These are phyloP conservation scores for Thaleichthys pacificus DNA, from an alignment of 2,797 vertebrate species.

Conservation along the genomic window DNA sequence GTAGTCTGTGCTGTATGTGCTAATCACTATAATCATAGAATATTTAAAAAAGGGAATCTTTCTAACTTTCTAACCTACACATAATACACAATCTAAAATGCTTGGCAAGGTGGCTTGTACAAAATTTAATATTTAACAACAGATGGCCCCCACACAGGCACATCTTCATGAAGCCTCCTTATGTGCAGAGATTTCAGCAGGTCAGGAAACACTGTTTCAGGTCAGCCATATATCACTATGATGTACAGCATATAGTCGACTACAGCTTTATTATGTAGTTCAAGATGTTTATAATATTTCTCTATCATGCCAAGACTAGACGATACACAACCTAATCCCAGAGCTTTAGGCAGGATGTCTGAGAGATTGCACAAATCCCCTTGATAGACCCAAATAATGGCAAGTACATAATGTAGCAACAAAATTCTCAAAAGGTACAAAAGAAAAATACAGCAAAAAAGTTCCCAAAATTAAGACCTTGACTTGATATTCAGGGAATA, in stretches of 20 bases:
- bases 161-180: slow-evolving; percentile 3
- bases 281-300: not conserved
- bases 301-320: not conserved
- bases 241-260: slow-evolving; percentile 2
- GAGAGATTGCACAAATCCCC: too few species aligned
- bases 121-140: slow-evolving; percentile 15
- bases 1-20: too few species aligned
- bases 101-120: not conserved
- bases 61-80: not conserved
- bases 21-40: not conserved
- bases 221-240: slow-evolving; percentile 19
- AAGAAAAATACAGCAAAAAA: too few species aligned
- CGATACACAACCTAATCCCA: not conserved
- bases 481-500: too few species aligned
- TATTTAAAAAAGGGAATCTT: slow-evolving; percentile 1
- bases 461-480: too few species aligned
- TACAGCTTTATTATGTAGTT: slow-evolving; percentile 11
- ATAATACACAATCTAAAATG: not conserved
- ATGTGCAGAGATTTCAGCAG: slow-evolving; percentile 1
- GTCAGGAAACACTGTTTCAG: slow-evolving; percentile 21
- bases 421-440: too few species aligned
- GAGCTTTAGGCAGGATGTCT: not conserved
- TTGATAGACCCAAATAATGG: too few species aligned
- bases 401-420: too few species aligned
- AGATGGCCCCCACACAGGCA: slow-evolving; percentile 8